A percentile compares a stretch with the other conserved stretches of the same genome.
These are phyloP conservation scores for Trissoscelio sp. DNA, from an alignment of 2,888 invertebrate species.

Conservation along the genomic window DNA sequence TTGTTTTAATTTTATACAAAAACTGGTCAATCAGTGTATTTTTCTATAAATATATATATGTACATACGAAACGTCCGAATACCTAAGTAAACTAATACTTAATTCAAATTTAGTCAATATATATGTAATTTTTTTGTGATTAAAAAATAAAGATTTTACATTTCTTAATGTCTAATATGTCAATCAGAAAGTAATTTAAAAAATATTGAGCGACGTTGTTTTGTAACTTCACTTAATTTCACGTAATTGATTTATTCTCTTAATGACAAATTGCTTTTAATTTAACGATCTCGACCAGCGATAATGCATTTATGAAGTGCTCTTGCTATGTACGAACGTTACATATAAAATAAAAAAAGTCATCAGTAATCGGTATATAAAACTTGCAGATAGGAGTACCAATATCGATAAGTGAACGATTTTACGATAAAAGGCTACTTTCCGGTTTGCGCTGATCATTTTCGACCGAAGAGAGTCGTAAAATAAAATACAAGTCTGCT, in stretches of 20 bases:
- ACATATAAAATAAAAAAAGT: slow-evolving; percentile 12
- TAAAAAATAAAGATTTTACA: too few species aligned
- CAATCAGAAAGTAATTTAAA: too few species aligned
- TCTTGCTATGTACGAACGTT: background rate
- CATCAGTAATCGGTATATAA: slow-evolving; percentile 34
- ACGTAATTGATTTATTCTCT: slow-evolving; percentile 9
- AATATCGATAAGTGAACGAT: slow-evolving; percentile 60
- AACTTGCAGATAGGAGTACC: slow-evolving; percentile 40
- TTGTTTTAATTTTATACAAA: too few species aligned
- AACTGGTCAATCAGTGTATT: too few species aligned
- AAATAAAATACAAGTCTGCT: slow-evolving; percentile 51
- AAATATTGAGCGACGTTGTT: background rate
- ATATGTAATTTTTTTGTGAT: too few species aligned
- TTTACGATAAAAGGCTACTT: slow-evolving; percentile 56
- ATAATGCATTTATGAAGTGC: slow-evolving; percentile 17
- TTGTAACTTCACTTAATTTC: background rate
- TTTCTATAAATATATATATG: too few species aligned
- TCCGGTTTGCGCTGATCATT: slow-evolving; percentile 42
- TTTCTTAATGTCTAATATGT: background rate
- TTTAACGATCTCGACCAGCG: slow-evolving; percentile 4
- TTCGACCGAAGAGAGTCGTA: slow-evolving; percentile 43
- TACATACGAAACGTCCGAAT: too few species aligned
- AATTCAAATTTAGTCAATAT: too few species aligned
- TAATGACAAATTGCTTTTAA: slow-evolving; percentile 25
- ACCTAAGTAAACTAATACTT: too few species aligned